Evolutionary conservation across 2,888 invertebrate species (phyloP), one percentile per base, ranked within the genome.

Genomic region (Agrotis clavis): DNA sequence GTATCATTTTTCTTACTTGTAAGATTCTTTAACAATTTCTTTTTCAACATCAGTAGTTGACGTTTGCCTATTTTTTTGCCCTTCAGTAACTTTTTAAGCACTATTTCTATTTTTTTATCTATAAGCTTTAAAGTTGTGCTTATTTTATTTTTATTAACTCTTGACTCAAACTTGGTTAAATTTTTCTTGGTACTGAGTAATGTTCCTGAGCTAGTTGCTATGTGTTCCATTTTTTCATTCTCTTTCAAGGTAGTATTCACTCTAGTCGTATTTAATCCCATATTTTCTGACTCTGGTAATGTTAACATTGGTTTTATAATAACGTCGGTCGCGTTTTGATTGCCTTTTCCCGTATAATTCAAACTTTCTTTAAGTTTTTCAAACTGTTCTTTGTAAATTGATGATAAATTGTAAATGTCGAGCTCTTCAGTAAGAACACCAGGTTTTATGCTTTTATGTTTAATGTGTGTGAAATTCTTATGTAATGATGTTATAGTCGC

Each of bases 401-500:
- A 48, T 61, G 53, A 21, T 21, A 82, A 47, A n/a, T 69, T 64
- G 50, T 64, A 25, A 4, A 69, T 50, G 21, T 16, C 56, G 1
- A 57, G 21, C 0, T 69, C 41, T 25, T 61, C 45, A 41, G 69
- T 82, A 11, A 80, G 47, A 54, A 6, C 48, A 50, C 64, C 74
- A 51, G 79, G 79, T 0, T 19, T 30, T 47, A 25, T 57, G n/a
- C 56, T 82, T 67, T 56, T 60, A 64, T 79, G 82, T 69, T 68
- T 82, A 25, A 64, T 18, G 3, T 18, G 67, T 9, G 47, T 57
- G 13, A 50, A 35, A 5, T 66, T 68, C 16, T 62, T 65, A 18
- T 56, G 18, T 14, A 30, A 30, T n/a, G 45, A 11, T 35, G 13
- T 56, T 19, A 19, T 16, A 48, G 45, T 45, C 9, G 21, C 19